These are phyloP conservation scores for Pantala flavescens DNA, from an alignment of 1,140 invertebrate species.

Conservation along the genomic window DNA sequence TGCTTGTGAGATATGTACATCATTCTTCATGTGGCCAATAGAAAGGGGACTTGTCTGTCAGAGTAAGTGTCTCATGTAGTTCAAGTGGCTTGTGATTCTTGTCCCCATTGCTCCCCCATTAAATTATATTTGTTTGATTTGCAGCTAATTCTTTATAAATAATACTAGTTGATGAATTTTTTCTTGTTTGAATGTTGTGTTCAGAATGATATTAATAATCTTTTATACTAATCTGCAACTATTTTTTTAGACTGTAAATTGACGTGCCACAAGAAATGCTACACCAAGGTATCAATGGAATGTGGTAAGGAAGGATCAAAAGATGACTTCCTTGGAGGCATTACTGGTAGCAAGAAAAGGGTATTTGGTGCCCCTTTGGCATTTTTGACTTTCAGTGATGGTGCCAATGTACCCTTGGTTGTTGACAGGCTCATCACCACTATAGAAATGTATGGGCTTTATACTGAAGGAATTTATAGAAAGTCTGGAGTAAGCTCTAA, in stretches of 20 bases:
- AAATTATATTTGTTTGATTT: too few relatives aligned
- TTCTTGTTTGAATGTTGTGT: too few relatives aligned
- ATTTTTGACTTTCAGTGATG: constrained; percentile 50
- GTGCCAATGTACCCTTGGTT: constrained; percentile 69
- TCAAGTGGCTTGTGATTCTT: constrained; percentile 11
- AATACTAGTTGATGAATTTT: too few relatives aligned
- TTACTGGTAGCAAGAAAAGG: constrained; percentile 39
- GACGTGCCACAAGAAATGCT: constrained; percentile 91
- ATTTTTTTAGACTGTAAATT: constrained; percentile 68
- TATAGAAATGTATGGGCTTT: constrained; percentile 85
- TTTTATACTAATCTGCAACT: too few relatives aligned
- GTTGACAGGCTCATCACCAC: constrained; percentile 78
- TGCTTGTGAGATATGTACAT: constrained; percentile 88
- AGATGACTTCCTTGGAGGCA: neutral
- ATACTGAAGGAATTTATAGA: constrained; percentile 85
- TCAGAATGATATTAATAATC: too few relatives aligned
- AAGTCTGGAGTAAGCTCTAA: constrained; percentile 68
- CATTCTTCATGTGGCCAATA: constrained; percentile 90
- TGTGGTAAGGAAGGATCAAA: constrained; percentile 34
- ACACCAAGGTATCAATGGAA: constrained; percentile 46
- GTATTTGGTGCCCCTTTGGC: constrained; percentile 69
- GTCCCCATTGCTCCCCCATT: too few relatives aligned
- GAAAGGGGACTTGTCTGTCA: constrained; percentile 78
- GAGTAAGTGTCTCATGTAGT: constrained; percentile 39
- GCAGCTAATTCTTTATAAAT: too few relatives aligned